Percentiles rank a stretch among this genome's conserved stretches.
phyloP scores from a whole-genome alignment of 2,888 invertebrate species.

The Nephrotoma flavescens region DNA sequence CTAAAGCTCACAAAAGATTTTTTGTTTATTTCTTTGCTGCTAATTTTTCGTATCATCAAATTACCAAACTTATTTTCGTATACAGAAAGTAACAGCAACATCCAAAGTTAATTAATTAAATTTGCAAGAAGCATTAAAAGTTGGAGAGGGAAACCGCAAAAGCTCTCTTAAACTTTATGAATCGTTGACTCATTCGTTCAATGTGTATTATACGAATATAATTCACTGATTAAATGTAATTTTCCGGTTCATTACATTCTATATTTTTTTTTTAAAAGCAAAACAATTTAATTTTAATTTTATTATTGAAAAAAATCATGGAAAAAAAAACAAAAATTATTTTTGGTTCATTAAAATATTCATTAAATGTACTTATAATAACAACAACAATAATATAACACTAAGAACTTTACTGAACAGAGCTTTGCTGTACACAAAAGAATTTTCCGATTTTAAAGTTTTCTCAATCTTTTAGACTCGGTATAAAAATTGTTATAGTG shows the following conservation, averaged over 20 bases:
- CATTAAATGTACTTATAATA: neutral
- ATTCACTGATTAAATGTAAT: neutral
- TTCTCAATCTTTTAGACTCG: neutral
- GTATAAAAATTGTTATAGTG: neutral
- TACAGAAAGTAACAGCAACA: neutral
- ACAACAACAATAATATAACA: neutral
- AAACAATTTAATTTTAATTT: neutral
- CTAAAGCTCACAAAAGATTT: neutral
- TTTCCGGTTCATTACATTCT: neutral
- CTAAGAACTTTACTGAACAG: neutral
- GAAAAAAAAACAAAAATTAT: neutral
- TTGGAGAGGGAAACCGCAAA: neutral
- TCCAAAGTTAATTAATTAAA: neutral
- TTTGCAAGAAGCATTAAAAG: neutral
- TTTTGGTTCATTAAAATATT: neutral
- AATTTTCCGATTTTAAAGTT: neutral
- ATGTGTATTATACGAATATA: neutral
- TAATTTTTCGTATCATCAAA: neutral
- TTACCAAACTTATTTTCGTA: neutral
- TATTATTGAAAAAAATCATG: neutral
- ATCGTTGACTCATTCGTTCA: neutral
- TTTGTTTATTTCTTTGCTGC: neutral
- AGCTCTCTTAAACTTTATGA: neutral
- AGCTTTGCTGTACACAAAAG: neutral
- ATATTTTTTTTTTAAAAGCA: neutral